Evolutionary conservation across 2,113 vertebrate genomes (phyloP), one percentile per base, ranked within the genome.

Genomic region (Perca flavescens): DNA sequence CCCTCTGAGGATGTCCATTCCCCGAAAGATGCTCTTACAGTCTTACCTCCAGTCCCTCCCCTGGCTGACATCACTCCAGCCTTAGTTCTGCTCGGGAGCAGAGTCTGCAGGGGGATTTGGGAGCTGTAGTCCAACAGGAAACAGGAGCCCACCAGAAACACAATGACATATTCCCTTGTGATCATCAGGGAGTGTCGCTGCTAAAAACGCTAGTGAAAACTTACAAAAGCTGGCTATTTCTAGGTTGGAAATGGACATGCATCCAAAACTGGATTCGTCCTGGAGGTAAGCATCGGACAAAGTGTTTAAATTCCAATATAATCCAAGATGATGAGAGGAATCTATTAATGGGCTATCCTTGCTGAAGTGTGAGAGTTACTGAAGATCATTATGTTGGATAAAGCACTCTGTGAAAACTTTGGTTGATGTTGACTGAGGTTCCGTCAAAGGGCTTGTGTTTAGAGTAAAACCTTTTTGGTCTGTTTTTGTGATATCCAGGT

Each of bases 81-180:
- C 82, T 61, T 86, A 77, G 85, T 79, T 74, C 72, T 89, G 80
- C 68, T 83, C 83, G 58, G 92, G 21, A 34, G 46, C 21, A 13
- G 64, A 95, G 87, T 25, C 15, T 95, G 95, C 82, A 95, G 91
- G 71, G 96, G 93, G 0, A 87, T 96, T 93, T 97, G 94, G 83
- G 96, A 96, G 91, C 96, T 96, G 95, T 96, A 96, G 95, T 97
- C 96, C 94, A 98, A 95, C 83, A 99, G 94, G 91, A 97, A 95
- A 94, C 96, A 98, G 88, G 96, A 96, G 93, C 97, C 95, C 92
- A 98, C 92, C 92, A 99, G 95, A 93, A 96, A 95, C 84, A 97
- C 95, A 83, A 96, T 63, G 95, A 89, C 95, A 96, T 96, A 96
- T 96, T 97, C 96, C 95, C 96, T 95, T 96, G 95, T 97, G 94